These are phyloP conservation scores for Syngnathus floridae DNA, from an alignment of 2,113 vertebrate genomes.

Conservation along the genomic window DNA sequence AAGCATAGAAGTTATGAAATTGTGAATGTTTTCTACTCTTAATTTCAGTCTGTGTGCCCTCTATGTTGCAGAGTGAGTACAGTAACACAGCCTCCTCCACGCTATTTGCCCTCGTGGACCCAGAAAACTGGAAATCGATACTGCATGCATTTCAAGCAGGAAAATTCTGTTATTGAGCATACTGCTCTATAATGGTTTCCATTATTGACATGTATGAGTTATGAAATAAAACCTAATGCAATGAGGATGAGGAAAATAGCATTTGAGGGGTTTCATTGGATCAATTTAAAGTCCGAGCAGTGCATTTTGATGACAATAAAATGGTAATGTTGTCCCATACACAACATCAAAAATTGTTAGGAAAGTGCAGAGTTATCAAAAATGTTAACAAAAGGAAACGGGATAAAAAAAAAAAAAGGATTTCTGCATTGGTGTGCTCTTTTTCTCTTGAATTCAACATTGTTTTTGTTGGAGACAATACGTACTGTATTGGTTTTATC, in stretches of 20 bases:
- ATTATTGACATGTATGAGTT: constrained; percentile 72
- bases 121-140: constrained; percentile 70
- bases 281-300: constrained; percentile 56
- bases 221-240: constrained; percentile 72
- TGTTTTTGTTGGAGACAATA: background rate
- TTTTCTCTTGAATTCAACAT: background rate
- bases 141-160: constrained; percentile 71
- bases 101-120: constrained; percentile 63
- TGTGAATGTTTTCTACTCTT: background rate
- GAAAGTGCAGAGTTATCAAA: constrained; percentile 57
- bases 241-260: constrained; percentile 67
- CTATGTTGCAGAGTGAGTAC: constrained; percentile 45
- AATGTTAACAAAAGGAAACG: constrained; percentile 27
- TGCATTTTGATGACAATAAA: constrained; percentile 60
- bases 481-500: background rate
- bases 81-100: constrained; percentile 58
- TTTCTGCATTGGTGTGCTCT: constrained; percentile 11
- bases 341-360: constrained; percentile 37
- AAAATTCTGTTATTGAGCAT: constrained; percentile 71
- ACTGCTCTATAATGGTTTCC: constrained; percentile 68
- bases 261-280: constrained; percentile 68
- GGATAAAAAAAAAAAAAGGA: constrained; percentile 15
- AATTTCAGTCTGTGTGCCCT: constrained; percentile 6
- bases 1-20: background rate
- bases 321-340: constrained; percentile 48